Evolutionary conservation across 2,888 invertebrate species (phyloP).

Genomic region (Aspidiotus rigidus): DNA sequence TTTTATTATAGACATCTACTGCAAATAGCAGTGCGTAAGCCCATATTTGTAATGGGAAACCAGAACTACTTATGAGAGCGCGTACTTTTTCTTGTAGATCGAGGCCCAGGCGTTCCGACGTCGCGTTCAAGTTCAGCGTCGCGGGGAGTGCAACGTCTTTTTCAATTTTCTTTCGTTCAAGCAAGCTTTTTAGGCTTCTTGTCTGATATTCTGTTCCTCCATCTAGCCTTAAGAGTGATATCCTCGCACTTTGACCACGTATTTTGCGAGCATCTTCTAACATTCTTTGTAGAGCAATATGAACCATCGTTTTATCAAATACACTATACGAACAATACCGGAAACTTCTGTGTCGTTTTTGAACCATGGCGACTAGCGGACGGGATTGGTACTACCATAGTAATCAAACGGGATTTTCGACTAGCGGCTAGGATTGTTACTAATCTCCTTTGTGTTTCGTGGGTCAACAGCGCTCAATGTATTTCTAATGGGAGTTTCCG

Average conservation of each 20-base stretch:
- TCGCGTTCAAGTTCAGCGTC: neutral
- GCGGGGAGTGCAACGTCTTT: neutral
- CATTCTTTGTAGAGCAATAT: neutral
- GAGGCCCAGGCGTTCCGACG: neutral
- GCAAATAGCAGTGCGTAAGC: no score
- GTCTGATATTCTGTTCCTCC: neutral
- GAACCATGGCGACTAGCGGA: no score
- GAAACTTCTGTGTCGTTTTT: no score
- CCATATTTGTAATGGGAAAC: neutral
- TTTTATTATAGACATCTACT: no score
- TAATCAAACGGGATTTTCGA: no score
- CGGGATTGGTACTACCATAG: no score
- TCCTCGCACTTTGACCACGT: neutral
- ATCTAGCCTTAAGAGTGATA: neutral
- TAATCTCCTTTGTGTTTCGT: no score
- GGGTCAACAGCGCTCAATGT: no score
- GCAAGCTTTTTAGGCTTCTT: neutral
- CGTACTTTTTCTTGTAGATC: neutral
- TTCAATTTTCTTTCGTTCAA: neutral
- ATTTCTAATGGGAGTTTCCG: no score
- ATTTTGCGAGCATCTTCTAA: neutral
- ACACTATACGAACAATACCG: no score
- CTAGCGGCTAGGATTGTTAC: no score
- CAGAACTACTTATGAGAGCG: neutral
- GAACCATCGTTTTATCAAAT: neutral